Evolutionary conservation across 2,888 invertebrate species (phyloP), one percentile per base, ranked within the genome.

Genomic region (Cylindroiulus punctatus): DNA sequence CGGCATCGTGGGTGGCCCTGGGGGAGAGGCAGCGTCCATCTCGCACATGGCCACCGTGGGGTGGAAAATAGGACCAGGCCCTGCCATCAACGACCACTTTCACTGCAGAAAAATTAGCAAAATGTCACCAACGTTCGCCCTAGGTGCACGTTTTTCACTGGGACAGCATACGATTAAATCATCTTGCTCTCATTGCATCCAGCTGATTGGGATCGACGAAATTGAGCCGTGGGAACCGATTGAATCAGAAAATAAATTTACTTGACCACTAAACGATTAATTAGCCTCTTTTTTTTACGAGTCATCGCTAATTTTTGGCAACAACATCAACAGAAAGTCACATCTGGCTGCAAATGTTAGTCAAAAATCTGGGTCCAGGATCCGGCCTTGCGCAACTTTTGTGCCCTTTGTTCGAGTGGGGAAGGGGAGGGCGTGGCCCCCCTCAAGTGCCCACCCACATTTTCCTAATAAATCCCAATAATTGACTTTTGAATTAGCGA

Each of bases 401-500:
- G 0, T 47, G 47, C 47, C 47, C 47, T 47, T 47, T 47, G 47
- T 47, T 47, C 47, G 47, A 47, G 47, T 47, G 47, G 47, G 36
- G 36, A 7, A 7, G 36, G 7, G 19, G 12, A 0, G 47, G 47
- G 47, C 47, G 47, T 81, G 32, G 81, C 81, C 81, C 7, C 76
- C 81, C 32, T 81, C 81, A 7, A 81, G 81, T 81, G 81, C 81
- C 81, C 32, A 81, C 81, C 81, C 14, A 81, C 81, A 19, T 17
- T 47, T 17, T 47, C 47, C 47, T 7, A 47, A 3, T 17, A 12
- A 0, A 47, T 47, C 19, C 19, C 47, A 47, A 47, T 36, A 12
- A 47, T 47, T 47, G 47, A 47, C 47, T 47, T 47, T 47, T 47
- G 47, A 47, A 47, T 47, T 47, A 47, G 47, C 47, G 12, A 19